These are phyloP conservation scores for Percopsis transmontana DNA, from an alignment of 2,113 vertebrate species.

Conservation along the genomic window DNA sequence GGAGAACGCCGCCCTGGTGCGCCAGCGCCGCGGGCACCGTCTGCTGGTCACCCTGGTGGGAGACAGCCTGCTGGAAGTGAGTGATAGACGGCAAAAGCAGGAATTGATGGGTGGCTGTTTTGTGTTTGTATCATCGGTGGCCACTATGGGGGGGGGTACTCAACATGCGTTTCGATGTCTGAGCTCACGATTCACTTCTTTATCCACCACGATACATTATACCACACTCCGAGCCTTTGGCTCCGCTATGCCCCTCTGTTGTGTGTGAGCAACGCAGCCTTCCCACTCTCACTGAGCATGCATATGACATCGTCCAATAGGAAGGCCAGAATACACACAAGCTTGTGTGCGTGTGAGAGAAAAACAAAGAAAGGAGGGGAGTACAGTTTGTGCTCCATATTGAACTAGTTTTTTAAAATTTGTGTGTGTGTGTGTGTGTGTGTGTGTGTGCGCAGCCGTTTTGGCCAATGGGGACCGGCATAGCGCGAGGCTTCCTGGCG, in stretches of 20 bases:
- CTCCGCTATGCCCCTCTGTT: no score
- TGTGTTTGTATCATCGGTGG: not conserved
- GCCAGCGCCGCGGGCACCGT: slow-evolving; percentile 83
- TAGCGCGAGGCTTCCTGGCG: slow-evolving; percentile 94
- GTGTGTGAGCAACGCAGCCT: no score
- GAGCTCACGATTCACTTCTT: no score
- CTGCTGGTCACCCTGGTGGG: slow-evolving; percentile 91
- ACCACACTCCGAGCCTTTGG: no score
- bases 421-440: not conserved
- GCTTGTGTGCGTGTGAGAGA: not conserved
- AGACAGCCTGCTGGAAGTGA: slow-evolving; percentile 94
- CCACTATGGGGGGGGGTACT: no score
- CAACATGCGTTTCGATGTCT: no score
- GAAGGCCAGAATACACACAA: not conserved
- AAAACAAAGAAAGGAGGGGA: not conserved
- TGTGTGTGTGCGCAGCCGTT: slow-evolving; percentile 81
- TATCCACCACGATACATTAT: no score
- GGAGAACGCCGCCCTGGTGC: slow-evolving; percentile 89
- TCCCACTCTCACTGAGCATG: no score
- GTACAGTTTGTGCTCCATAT: no score
- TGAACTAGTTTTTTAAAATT: no score
- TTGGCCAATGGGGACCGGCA: slow-evolving; percentile 98
- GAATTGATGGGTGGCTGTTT: not conserved
- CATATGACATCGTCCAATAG: no score
- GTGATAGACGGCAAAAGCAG: slow-evolving; percentile 27